Evolutionary conservation across 2,888 invertebrate genomes (phyloP).

Genomic region (Phasia obesa): DNA sequence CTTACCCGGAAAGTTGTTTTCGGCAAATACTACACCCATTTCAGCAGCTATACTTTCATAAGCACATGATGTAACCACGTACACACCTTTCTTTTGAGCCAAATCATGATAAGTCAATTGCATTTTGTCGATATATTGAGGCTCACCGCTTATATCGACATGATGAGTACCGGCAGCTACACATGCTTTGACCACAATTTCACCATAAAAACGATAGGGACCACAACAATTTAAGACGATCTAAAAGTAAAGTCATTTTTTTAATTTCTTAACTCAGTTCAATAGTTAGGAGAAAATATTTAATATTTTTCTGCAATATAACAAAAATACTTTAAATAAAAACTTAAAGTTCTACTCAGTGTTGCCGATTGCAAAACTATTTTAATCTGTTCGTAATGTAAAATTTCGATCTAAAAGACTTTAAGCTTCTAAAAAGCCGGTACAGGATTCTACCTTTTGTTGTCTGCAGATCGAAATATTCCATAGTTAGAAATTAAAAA

Average conservation of each 20-base stretch:
- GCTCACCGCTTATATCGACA: conserved; percentile 71
- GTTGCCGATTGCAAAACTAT: no score
- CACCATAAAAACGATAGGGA: conserved; percentile 70
- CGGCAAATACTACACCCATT: conserved; percentile 70
- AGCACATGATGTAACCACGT: conserved; percentile 68
- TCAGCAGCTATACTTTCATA: conserved; percentile 70
- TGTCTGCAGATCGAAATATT: no score
- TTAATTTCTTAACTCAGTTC: no score
- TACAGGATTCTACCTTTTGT: no score
- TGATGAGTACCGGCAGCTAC: conserved; percentile 71
- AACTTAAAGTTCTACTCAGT: no score
- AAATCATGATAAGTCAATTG: conserved; percentile 68
- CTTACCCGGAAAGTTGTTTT: conserved; percentile 68
- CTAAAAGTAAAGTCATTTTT: conserved; percentile 48
- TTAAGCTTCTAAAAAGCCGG: no score
- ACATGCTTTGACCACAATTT: conserved; percentile 70
- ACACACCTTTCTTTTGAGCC: conserved; percentile 63
- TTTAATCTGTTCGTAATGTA: no score
- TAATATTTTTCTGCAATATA: no score
- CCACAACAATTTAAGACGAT: conserved; percentile 71
- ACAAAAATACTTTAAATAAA: no score
- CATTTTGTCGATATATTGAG: conserved; percentile 69
- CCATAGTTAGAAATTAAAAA: no score
- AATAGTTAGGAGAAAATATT: neutral
- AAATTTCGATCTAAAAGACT: no score